These are phyloP conservation scores for Sterrhoptilus dennistouni DNA, from an alignment of 2,113 vertebrate genomes.

Conservation along the genomic window DNA sequence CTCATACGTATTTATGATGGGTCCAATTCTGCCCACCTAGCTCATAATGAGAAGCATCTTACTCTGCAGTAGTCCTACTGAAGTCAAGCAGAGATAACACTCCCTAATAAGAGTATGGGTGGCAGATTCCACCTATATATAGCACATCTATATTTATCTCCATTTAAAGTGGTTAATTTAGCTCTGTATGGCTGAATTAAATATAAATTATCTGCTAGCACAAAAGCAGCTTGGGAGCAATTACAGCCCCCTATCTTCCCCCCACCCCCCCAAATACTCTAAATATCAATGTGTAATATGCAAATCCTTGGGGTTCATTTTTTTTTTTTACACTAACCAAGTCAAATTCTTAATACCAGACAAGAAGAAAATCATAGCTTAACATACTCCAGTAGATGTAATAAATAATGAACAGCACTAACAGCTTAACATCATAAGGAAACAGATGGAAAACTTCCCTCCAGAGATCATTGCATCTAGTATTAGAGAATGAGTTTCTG, in stretches of 20 bases:
- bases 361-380: conserved; percentile 68
- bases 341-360: conserved; percentile 64
- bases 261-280: conserved; percentile 4
- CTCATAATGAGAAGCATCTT: not conserved
- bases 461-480: conserved; percentile 72
- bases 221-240: conserved; percentile 61
- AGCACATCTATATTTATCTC: conserved; percentile 48
- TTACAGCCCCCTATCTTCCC: not conserved
- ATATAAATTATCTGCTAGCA: conserved; percentile 50
- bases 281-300: conserved; percentile 64
- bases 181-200: conserved; percentile 33
- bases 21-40: not conserved
- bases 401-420: conserved; percentile 75
- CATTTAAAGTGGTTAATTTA: conserved; percentile 62
- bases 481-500: conserved; percentile 76
- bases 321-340: conserved; percentile 60
- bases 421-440: conserved; percentile 72
- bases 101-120: not conserved
- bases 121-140: conserved; percentile 50
- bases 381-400: conserved; percentile 65
- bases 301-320: not conserved
- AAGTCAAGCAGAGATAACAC: conserved; percentile 1
- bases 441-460: conserved; percentile 80
- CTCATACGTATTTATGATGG: not conserved
- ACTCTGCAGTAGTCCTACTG: not conserved